Evolutionary conservation across 2,888 invertebrate genomes (phyloP), one percentile per base, ranked within the genome.

Genomic region (Dynastes tityus): DNA sequence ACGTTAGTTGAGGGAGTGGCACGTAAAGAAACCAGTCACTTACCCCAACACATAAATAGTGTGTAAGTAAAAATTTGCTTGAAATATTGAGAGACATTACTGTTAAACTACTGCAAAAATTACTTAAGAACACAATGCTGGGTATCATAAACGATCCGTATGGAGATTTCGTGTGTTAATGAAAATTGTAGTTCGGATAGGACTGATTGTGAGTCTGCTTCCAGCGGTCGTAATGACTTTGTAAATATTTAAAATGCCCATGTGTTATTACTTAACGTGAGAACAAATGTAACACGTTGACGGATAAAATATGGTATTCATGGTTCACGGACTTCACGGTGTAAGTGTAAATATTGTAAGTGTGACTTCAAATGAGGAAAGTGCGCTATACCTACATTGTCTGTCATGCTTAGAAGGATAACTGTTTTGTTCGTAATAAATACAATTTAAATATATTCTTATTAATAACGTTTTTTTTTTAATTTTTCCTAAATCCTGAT

Each of bases 161-260:
- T 58, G 55, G 22, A 58, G 55, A 58, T 58, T 53, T 58, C n/a
- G 22, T 58, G 16, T 58, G 22, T 9, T 58, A 58, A 58, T 22
- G 22, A 22, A 58, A 22, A 58, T 58, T 58, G 55, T 58, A 22
- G 16, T 58, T 58, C 55, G 55, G 55, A 58, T 58, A 8, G 37
- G 8, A 64, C 64, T 64, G 64, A 64, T 64, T 64, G 64, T 64
- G 40, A 37, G 64, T 64, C 64, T 64, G 37, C 32, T 40, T 32
- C 64, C 64, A 40, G 64, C 64, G 64, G 64, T 40, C 32, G 32
- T 64, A 64, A 64, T 64, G 64, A 64, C 64, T 64, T 64, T 64
- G 64, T 64, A 64, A 64, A 64, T 64, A 64, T 64, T 64, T 64
- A 64, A 64, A 64, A 64, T 64, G 64, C 64, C 64, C 64, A 64